Conservation (phyloP, 1,140 invertebrate genomes). For the Vollenhovia emeryi region DNA sequence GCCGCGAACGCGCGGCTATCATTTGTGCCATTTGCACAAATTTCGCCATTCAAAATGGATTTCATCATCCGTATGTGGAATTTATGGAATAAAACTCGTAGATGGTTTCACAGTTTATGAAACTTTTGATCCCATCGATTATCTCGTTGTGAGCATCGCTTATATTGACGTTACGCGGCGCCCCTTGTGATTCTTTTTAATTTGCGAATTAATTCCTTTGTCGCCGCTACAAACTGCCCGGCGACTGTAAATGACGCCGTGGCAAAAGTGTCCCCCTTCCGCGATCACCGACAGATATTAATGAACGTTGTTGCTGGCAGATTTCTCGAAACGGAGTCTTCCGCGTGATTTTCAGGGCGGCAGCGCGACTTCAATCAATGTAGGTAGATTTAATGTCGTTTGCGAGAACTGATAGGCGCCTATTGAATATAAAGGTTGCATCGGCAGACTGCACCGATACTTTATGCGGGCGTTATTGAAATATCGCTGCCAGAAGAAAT, state of each 20-base stretch:
- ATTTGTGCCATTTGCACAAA: constrained; percentile 32
- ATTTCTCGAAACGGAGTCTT: background rate
- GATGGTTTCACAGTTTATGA: constrained; percentile 23
- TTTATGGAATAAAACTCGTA: constrained; percentile 30
- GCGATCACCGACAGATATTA: constrained; percentile 10
- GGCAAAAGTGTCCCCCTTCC: background rate
- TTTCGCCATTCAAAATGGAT: constrained; percentile 31
- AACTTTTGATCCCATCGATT: constrained; percentile 43
- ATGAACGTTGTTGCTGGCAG: background rate
- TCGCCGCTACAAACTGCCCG: background rate
- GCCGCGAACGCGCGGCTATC: background rate
- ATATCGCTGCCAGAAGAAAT: constrained; percentile 26
- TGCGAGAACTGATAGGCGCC: constrained; percentile 43
- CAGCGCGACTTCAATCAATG: background rate
- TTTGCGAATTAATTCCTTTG: background rate
- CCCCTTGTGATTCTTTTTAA: background rate
- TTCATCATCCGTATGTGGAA: background rate
- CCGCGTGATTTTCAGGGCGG: background rate
- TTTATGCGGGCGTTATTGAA: constrained; percentile 53
- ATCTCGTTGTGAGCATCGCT: background rate
- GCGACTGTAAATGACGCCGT: background rate
- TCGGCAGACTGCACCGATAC: constrained; percentile 9
- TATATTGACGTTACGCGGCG: background rate
- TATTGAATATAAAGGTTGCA: constrained; percentile 43
- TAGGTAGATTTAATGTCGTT: constrained; percentile 27